A percentile compares a stretch with the other conserved stretches of the same genome.
phyloP scores from a whole-genome alignment of 2,888 invertebrate genomes.

The Priocnemis perturbator region DNA sequence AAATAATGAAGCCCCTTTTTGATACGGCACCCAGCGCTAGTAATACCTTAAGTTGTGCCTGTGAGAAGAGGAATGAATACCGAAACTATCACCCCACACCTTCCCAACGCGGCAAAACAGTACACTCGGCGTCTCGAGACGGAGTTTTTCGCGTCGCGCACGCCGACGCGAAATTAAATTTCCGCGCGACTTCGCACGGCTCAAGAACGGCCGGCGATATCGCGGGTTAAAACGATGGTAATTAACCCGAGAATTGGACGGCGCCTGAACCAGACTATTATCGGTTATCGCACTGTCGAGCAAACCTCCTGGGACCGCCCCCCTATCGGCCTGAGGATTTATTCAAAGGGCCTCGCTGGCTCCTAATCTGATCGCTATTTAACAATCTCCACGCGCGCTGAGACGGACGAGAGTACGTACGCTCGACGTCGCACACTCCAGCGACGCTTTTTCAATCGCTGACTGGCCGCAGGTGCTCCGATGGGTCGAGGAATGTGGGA shows the following conservation, averaged over 20 bases:
- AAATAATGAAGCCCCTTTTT: no score
- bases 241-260: constrained; percentile 67
- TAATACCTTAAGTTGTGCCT: no score
- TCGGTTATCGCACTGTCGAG: constrained; percentile 64
- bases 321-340: constrained; percentile 62
- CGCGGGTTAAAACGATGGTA: constrained; percentile 66
- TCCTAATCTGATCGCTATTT: constrained; percentile 58
- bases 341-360: constrained; percentile 62
- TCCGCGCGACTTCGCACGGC: constrained; percentile 29
- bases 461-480: no score
- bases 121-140: no score
- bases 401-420: constrained; percentile 59
- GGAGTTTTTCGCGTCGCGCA: no score
- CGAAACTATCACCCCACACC: no score
- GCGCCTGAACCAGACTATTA: constrained; percentile 65
- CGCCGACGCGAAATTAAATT: constrained; percentile 45
- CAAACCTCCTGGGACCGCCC: constrained; percentile 59
- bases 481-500: no score
- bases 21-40: no score
- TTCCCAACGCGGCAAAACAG: no score
- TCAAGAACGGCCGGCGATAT: constrained; percentile 49
- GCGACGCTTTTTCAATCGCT: no score
- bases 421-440: constrained; percentile 26
- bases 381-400: constrained; percentile 56
- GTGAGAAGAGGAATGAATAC: no score